Base-by-base conservation (phyloP, 2,888 invertebrate species). In the Arge pagana region DNA sequence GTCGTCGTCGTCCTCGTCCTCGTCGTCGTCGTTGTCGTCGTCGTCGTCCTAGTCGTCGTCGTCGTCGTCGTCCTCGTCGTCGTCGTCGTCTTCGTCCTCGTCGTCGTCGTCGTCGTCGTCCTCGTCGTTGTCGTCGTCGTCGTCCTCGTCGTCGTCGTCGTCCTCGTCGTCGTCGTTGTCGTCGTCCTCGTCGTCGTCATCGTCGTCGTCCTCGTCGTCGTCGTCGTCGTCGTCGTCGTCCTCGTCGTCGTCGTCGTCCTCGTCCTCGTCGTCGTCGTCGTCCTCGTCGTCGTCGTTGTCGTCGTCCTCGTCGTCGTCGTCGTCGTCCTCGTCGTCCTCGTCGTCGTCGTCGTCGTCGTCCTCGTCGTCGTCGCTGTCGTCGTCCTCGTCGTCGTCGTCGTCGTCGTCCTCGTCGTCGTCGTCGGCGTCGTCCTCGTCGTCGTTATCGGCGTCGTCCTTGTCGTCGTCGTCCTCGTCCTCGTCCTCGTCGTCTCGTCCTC, bases 181-280 rank as follows among this genome's bases (percentile, higher is more conserved):
- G 10, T 48, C 48, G 8, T 4, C 16, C 40, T 40, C 40, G n/a
- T 16, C 15, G 30, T 36, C 48, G 18, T 21, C 19, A 13, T 43
- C 45, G 19, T 24, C 24, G 11, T 43, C 45, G 3, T 41, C 41
- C 24, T 41, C 24, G 41, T 41, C 24, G 23, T 24, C 24, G 24
- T 33, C 19, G 30, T 48, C 18, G 23, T 30, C 13, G 33, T 7
- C 48, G n/a, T 21, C 6, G n/a, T 37, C 48, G 19, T 19, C 28
- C 7, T 26, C 28, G 28, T 26, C 28, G 28, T 26, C 28, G 28
- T 24, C 48, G 15, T 21, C 23, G 28, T 26, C 28, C 7, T 26
- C 28, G 28, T 26, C 28, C 28, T 26, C 28, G 28, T 26, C 28
- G 28, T 26, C 28, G 28, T 26, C 28, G 7, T 26, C 28, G 28